Base-by-base conservation (phyloP, 2,888 invertebrate species). In the Galeopsomyia nigrocyanea region DNA sequence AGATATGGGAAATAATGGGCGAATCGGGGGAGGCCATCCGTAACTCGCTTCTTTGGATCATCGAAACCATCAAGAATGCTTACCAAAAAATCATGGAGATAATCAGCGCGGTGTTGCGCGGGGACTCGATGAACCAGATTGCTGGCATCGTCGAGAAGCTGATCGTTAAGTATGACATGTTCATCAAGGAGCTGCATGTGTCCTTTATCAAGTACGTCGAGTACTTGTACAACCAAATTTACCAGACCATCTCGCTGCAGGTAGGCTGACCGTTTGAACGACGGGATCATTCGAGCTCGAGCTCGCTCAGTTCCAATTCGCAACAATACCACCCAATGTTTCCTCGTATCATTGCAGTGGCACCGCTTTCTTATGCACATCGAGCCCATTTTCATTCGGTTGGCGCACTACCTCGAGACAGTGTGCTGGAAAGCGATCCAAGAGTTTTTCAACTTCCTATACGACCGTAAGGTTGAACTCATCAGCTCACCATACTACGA, bases 1-100 rank as follows among this genome's bases (percentile, higher is more conserved):
- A 95, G 84, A 90, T 95, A 81, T 94, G 94, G 93, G 93, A 93
- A 6, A 91, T 94, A 79, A 93, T 95, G 93, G 95, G 95, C 0
- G 94, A 94, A 67, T 94, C 95, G 0, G 94, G 94, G 10, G 90
- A 92, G 77, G 94, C 94, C 0, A 90, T 95, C 21, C 91, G 93
- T 60, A 91, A 93, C 76, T 94, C 94, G 77, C 87, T 95, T 13
- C 87, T 91, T 0, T 94, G 92, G 91, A 89, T 94, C 0, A 91
- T 94, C 0, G 92, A 93, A 74, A 90, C 91, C 63, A 88, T 94
- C 0, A 94, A 93, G 82, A 88, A 87, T 55, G 92, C 92, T 0
- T 94, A 94, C 80, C 89, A 91, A 26, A 93, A 92, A 80, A 88
- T 92, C 17, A 87, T 92, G 10, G 91, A 93, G 26, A 91, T 93